Evolutionary conservation across 2,888 invertebrate genomes (phyloP), one percentile per base, ranked within the genome.

Genomic region (Lycocerus yunnanus): DNA sequence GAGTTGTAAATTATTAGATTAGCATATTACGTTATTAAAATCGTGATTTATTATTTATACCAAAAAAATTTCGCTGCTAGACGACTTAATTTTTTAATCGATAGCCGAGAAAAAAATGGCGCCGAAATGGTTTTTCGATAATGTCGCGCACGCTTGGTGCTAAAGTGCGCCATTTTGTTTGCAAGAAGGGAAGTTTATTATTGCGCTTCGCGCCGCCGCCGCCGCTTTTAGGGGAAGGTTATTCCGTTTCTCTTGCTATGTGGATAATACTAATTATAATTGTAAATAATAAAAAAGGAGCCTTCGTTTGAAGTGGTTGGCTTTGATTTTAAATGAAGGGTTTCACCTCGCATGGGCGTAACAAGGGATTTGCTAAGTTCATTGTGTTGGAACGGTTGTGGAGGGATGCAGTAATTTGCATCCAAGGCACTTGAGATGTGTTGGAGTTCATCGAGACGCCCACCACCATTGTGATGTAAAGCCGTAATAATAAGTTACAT

Each of bases 391-490:
- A 63, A 80, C 78, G 78, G 78, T 80, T 76, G 78, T 78, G 78
- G 78, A 43, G 74, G 79, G 78, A 76, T 76, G 79, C 76, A 75
- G 78, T 77, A 77, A 77, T 77, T 77, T 77, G 77, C 77, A 77
- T 77, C 77, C 27, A 69, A 75, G 82, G 83, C 83, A 84, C 82
- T 83, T 81, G 82, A 82, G 82, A 84, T 84, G 84, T 83, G 83
- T 84, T 84, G 84, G 84, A 84, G 84, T 84, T 83, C 84, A 84
- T 85, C 85, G 82, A 84, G 83, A 84, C 84, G 84, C 85, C 85
- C 85, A 83, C 84, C 78, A 75, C 85, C 84, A 85, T 85, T 85
- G 85, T 86, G 43, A 43, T 43, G 78, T 81, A 79, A 78, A 81
- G 79, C 80, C 77, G 81, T 82, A 82, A 82, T 82, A 81, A 82